Conservation (phyloP, 2,888 invertebrate genomes). For the Orchesella flavescens region DNA sequence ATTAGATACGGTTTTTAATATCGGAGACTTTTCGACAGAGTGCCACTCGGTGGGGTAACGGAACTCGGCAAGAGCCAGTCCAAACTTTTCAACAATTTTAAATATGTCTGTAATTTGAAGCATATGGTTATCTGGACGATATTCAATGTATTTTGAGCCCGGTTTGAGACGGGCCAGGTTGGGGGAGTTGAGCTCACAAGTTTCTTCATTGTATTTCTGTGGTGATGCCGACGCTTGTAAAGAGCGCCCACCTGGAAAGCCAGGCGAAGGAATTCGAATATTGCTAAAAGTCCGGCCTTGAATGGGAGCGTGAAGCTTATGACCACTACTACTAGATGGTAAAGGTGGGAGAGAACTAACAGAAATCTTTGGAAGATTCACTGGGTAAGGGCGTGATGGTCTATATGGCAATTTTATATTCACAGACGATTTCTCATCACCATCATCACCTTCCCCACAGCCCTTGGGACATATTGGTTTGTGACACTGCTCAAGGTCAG, state of each 20-base stretch:
- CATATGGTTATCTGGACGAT: not conserved
- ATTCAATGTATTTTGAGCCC: slow-evolving; percentile 45
- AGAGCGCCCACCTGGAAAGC: not conserved
- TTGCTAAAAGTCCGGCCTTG: too few species aligned
- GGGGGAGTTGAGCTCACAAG: slow-evolving; percentile 16
- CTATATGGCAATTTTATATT: not conserved
- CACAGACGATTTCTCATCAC: not conserved
- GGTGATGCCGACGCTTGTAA: not conserved
- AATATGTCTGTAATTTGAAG: slow-evolving; percentile 13
- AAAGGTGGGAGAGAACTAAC: too few species aligned
- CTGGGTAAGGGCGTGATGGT: not conserved
- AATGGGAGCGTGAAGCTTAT: too few species aligned
- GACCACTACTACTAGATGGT: too few species aligned
- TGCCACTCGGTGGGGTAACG: slow-evolving; percentile 25
- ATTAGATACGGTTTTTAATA: slow-evolving; percentile 15
- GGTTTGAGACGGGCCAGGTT: slow-evolving; percentile 16
- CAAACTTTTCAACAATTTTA: slow-evolving; percentile 12
- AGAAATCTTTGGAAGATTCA: too few species aligned
- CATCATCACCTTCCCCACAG: slow-evolving; percentile 4
- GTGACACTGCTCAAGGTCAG: slow-evolving; percentile 21
- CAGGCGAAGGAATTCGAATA: not conserved
- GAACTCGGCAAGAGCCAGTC: slow-evolving; percentile 24
- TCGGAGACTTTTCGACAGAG: slow-evolving; percentile 20
- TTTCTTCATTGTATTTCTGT: not conserved
- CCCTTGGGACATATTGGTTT: slow-evolving; percentile 19